These are phyloP conservation scores for Seira sanloemensis DNA, from an alignment of 2,888 invertebrate species.

Conservation along the genomic window DNA sequence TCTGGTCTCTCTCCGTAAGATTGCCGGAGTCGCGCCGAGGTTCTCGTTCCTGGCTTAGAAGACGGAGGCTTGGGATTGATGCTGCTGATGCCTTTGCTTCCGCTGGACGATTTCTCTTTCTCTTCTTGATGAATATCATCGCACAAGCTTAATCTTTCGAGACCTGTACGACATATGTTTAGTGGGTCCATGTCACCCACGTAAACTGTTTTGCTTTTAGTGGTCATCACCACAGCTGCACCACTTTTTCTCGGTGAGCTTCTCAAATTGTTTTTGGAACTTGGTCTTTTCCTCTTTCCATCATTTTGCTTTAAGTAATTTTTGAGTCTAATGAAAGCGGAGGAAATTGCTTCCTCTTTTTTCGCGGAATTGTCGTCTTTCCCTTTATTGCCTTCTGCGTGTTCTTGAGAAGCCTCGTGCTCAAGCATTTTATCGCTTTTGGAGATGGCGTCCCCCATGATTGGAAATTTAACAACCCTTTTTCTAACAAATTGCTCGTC, in stretches of 20 bases:
- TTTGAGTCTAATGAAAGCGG: slow-evolving; percentile 44
- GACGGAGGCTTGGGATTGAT: background rate
- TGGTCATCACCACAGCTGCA: background rate
- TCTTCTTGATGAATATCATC: slow-evolving; percentile 34
- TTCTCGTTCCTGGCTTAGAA: background rate
- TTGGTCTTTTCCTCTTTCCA: slow-evolving; percentile 12
- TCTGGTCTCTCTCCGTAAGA: slow-evolving; percentile 22
- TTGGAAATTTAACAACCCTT: slow-evolving; percentile 75
- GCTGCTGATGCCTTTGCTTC: background rate
- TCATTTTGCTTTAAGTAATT: slow-evolving; percentile 39
- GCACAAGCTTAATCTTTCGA: slow-evolving; percentile 44
- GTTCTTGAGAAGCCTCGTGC: background rate
- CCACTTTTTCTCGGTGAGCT: slow-evolving; percentile 2
- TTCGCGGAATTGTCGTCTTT: slow-evolving; percentile 20
- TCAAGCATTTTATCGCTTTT: background rate
- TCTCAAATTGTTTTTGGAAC: background rate
- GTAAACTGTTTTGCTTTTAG: slow-evolving; percentile 51
- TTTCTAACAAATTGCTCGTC: slow-evolving; percentile 85
- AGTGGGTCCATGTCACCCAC: slow-evolving; percentile 57
- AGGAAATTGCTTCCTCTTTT: slow-evolving; percentile 46
- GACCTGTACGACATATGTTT: slow-evolving; percentile 51
- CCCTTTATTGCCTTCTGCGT: slow-evolving; percentile 7
- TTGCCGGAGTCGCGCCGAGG: background rate
- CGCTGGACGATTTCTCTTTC: background rate
- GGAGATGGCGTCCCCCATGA: slow-evolving; percentile 26